Conservation (phyloP, 92 coral and sea anemone genomes). For the Bergia sp. region DNA sequence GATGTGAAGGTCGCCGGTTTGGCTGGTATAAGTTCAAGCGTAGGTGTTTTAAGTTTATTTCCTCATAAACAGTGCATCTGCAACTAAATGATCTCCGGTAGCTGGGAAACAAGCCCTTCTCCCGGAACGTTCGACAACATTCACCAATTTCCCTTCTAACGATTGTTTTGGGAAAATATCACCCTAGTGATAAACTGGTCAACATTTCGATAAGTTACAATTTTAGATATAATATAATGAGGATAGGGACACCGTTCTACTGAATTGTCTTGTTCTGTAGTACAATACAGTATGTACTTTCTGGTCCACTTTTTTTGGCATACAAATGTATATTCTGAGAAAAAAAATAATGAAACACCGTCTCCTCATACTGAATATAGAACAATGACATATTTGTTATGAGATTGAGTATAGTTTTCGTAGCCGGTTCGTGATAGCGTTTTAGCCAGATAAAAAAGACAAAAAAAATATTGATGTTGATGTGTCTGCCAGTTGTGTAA, state of each 20-base stretch:
- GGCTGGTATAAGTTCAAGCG: not conserved
- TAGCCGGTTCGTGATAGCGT: too few relatives aligned
- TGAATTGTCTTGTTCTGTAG: not conserved
- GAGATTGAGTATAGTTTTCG: too few relatives aligned
- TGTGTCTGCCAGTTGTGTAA: too few relatives aligned
- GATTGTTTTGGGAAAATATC: too few relatives aligned
- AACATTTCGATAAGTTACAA: too few relatives aligned
- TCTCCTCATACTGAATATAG: not conserved
- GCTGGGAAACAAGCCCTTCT: not conserved
- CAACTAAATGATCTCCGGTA: not conserved
- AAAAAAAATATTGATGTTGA: too few relatives aligned
- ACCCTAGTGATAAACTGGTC: too few relatives aligned
- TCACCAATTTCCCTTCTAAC: not conserved
- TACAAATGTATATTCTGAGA: not conserved
- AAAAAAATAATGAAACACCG: not conserved
- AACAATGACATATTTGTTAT: too few relatives aligned
- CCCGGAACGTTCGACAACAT: not conserved
- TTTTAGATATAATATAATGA: not conserved
- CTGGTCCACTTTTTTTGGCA: not conserved
- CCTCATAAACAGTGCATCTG: not conserved
- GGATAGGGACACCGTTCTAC: too few relatives aligned
- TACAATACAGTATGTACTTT: too few relatives aligned
- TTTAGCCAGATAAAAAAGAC: too few relatives aligned
- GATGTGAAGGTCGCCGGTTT: slow-evolving; percentile 16
- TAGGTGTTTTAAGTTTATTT: not conserved